A percentile compares a stretch with the other conserved stretches of the same genome.
Conservation (phyloP, 2,797 vertebrate species). For the Vireo griseus region DNA sequence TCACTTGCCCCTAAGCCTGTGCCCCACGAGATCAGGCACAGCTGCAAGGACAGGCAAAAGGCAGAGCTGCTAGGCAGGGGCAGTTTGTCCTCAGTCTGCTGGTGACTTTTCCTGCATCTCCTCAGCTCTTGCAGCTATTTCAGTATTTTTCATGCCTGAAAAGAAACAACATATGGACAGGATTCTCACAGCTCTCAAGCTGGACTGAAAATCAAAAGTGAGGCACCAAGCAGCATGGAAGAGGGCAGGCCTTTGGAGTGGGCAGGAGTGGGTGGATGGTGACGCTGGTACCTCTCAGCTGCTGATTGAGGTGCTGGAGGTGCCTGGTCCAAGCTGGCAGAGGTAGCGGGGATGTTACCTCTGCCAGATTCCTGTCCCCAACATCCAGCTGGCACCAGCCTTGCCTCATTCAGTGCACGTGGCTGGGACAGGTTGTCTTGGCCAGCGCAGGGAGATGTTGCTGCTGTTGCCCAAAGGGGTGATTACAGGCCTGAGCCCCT, state of each 20-base stretch:
- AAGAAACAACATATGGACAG: not conserved
- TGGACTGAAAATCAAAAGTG: not conserved
- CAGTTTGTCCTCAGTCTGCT: not conserved
- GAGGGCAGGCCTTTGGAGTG: not conserved
- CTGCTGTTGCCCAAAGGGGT: not conserved
- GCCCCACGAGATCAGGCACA: not conserved
- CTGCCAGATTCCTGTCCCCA: not conserved
- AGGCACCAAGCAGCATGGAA: not conserved
- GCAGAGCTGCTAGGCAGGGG: not conserved
- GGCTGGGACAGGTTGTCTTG: not conserved
- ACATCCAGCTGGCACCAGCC: not conserved
- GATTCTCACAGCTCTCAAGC: not conserved
- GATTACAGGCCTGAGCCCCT: not conserved
- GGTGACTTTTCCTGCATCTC: not conserved
- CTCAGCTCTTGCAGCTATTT: not conserved
- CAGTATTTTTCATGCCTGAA: not conserved
- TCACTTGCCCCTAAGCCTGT: not conserved
- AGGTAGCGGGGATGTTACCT: not conserved
- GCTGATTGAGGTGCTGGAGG: not conserved
- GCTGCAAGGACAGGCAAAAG: not conserved
- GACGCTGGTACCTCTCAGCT: not conserved
- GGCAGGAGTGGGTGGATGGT: not conserved
- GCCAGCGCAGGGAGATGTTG: accelerated
- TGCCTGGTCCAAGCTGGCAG: not conserved
- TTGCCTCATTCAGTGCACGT: not conserved